Conservation (phyloP, 35 echinoderm and acorn worm genomes). For the Anneissia japonica region DNA sequence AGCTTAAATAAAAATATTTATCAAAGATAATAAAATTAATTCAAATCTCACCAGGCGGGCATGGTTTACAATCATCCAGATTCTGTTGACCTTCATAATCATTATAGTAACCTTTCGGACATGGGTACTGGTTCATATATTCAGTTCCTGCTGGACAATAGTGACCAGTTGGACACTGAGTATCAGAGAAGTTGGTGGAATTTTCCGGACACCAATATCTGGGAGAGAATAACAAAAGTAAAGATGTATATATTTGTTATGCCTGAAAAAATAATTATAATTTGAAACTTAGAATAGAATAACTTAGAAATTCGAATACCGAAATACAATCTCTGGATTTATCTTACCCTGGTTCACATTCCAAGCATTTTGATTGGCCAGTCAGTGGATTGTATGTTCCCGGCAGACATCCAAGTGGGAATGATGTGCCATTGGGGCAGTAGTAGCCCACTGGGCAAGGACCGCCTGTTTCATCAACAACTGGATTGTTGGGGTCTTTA, state of each 20-base stretch:
- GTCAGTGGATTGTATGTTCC: conserved; percentile 82
- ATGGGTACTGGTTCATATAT: conserved; percentile 57
- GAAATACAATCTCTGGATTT: conserved; percentile 72
- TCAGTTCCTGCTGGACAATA: conserved; percentile 77
- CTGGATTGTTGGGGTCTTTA: conserved; percentile 77
- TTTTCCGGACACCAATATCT: conserved; percentile 94
- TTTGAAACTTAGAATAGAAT: too few relatives aligned
- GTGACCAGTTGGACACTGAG: conserved; percentile 74
- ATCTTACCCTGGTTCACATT: conserved; percentile 85
- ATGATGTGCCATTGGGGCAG: conserved; percentile 85
- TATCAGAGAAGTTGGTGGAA: conserved; percentile 41
- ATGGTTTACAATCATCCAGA: conserved; percentile 84
- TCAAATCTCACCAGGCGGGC: conserved; percentile 74
- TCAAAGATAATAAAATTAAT: too few relatives aligned
- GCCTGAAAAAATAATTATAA: too few relatives aligned
- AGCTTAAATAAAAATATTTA: too few relatives aligned
- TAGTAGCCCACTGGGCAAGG: conserved; percentile 77
- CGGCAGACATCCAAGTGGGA: conserved; percentile 71
- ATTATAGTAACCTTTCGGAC: conserved; percentile 87
- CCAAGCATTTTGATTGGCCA: conserved; percentile 67
- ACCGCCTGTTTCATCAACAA: conserved; percentile 62
- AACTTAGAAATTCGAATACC: too few relatives aligned
- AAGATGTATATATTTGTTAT: too few relatives aligned
- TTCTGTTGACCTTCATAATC: conserved; percentile 67
- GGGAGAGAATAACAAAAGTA: too few relatives aligned